Conservation (phyloP, 2,888 invertebrate genomes). For the Diloba caeruleocephala region DNA sequence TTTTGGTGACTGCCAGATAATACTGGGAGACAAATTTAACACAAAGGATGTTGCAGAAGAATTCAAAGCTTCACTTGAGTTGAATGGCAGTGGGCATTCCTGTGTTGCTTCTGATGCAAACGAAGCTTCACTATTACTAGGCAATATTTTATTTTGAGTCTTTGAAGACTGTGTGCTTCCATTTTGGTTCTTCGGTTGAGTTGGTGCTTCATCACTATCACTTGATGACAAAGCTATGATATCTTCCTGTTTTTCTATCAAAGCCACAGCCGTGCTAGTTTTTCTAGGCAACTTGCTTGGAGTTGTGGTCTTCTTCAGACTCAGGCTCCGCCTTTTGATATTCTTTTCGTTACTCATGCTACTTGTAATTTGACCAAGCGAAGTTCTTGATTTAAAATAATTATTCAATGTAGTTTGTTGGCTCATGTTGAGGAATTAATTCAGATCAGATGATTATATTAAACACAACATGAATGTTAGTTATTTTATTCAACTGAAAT, state of each 20-base stretch:
- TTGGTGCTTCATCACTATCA: constrained; percentile 61
- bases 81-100: neutral
- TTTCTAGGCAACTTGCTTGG: constrained; percentile 53
- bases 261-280: constrained; percentile 13
- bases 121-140: constrained; percentile 16
- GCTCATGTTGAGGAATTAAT: constrained; percentile 16
- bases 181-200: constrained; percentile 26
- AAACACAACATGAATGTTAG: too few species aligned
- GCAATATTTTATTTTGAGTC: too few species aligned
- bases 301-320: constrained; percentile 52
- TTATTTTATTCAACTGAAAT: too few species aligned
- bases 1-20: constrained; percentile 17
- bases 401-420: constrained; percentile 33
- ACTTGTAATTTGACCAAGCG: constrained; percentile 15
- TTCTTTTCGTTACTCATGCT: constrained; percentile 40
- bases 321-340: constrained; percentile 61
- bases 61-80: constrained; percentile 13
- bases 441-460: too few species aligned
- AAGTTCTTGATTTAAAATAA: constrained; percentile 56
- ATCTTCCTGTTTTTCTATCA: constrained; percentile 27
- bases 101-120: constrained; percentile 9
- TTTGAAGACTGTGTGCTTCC: too few species aligned
- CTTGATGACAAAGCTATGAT: constrained; percentile 67
- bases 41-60: constrained; percentile 31
- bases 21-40: constrained; percentile 40